phyloP scores from a whole-genome alignment of 2,797 vertebrate genomes.

The Gymnothorax javanicus region DNA sequence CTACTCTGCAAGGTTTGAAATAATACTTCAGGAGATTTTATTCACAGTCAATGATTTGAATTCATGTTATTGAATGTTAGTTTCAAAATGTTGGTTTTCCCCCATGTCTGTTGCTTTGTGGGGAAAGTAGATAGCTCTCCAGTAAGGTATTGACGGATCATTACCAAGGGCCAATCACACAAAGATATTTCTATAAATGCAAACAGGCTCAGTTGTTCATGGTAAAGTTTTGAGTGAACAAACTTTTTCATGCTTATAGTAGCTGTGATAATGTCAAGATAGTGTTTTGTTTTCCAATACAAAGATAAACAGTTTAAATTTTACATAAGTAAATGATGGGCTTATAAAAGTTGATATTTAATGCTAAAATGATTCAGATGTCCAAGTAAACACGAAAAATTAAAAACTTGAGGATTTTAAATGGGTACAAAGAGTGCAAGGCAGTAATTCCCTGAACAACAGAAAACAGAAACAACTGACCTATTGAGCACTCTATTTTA shows the following conservation, averaged over 20 bases:
- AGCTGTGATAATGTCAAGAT: neutral
- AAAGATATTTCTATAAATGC: neutral
- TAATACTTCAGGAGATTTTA: neutral
- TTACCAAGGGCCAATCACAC: neutral
- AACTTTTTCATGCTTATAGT: neutral
- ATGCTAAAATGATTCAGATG: neutral
- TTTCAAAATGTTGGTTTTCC: neutral
- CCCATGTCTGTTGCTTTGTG: constrained; percentile 20
- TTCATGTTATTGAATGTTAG: neutral
- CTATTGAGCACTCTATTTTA: neutral
- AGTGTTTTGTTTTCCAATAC: neutral
- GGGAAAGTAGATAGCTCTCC: constrained; percentile 63
- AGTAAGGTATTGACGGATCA: constrained; percentile 73
- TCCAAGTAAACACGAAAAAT: neutral
- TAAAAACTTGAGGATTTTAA: neutral
- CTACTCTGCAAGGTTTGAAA: too few species aligned
- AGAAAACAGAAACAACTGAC: neutral
- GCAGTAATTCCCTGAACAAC: neutral
- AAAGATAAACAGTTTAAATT: neutral
- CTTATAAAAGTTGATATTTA: neutral
- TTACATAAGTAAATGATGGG: neutral
- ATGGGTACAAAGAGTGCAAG: neutral
- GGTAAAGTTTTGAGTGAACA: neutral
- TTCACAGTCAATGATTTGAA: constrained; percentile 5
- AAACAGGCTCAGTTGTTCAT: neutral